phyloP scores from a whole-genome alignment of 2,888 invertebrate genomes.

The Ennomos erosarius region DNA sequence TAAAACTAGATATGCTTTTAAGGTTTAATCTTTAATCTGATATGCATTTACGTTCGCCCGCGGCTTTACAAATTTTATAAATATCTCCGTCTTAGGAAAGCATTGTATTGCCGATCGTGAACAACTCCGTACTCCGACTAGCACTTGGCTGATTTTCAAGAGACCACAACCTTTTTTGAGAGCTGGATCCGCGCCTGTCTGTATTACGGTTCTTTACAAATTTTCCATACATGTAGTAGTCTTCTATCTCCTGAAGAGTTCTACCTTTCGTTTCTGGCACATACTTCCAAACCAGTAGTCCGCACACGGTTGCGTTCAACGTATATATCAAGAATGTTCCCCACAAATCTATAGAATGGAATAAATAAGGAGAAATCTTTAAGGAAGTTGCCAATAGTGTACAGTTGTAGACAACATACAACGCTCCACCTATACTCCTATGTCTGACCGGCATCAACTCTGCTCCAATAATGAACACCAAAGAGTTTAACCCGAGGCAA shows the following conservation, averaged over 20 bases:
- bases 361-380: conserved; percentile 38
- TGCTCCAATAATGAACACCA: conserved; percentile 30
- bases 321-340: conserved; percentile 37
- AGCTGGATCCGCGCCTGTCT: too few species aligned
- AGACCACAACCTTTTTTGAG: too few species aligned
- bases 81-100: too few species aligned
- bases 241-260: conserved; percentile 39
- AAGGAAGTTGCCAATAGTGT: conserved; percentile 28
- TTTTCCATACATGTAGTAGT: conserved; percentile 30
- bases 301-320: conserved; percentile 26
- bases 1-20: too few species aligned
- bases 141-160: background rate
- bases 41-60: too few species aligned
- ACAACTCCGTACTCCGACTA: too few species aligned
- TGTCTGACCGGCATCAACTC: conserved; percentile 43
- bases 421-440: conserved; percentile 37
- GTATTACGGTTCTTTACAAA: conserved; percentile 13
- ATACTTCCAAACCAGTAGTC: conserved; percentile 32
- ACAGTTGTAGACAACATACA: conserved; percentile 35
- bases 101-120: too few species aligned
- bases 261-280: conserved; percentile 38
- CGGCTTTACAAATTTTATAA: too few species aligned
- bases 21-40: too few species aligned
- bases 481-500: conserved; percentile 28
- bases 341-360: conserved; percentile 34